Percentiles rank a stretch among this genome's conserved stretches.
phyloP scores from a whole-genome alignment of 2,888 invertebrate genomes.

The Anagyrus pseudococci region DNA sequence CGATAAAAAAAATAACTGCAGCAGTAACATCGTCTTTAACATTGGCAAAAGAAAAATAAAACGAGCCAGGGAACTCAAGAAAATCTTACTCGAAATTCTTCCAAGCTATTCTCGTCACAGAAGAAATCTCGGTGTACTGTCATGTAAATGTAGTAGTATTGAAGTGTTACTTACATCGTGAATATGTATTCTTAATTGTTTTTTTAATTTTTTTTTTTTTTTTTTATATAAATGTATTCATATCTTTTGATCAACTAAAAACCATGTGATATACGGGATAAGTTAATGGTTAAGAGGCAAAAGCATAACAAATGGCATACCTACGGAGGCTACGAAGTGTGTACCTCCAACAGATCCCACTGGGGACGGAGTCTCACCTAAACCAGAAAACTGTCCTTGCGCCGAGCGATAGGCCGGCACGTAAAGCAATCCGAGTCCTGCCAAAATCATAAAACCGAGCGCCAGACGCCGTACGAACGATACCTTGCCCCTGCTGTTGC shows the following conservation, averaged over 20 bases:
- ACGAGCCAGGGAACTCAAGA: too few relatives aligned
- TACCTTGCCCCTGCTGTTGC: conserved; percentile 48
- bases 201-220: too few relatives aligned
- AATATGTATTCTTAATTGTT: background rate
- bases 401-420: conserved; percentile 59
- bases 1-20: too few relatives aligned
- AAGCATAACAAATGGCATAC: conserved; percentile 49
- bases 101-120: too few relatives aligned
- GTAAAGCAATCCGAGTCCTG: conserved; percentile 55
- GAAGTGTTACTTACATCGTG: conserved; percentile 21
- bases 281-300: background rate
- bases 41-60: too few relatives aligned
- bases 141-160: conserved; percentile 8
- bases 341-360: conserved; percentile 50
- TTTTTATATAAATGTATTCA: too few relatives aligned
- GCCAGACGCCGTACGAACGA: conserved; percentile 55
- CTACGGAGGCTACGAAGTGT: conserved; percentile 53
- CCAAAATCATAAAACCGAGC: conserved; percentile 55
- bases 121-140: background rate
- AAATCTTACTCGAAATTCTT: too few relatives aligned
- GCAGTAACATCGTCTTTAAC: too few relatives aligned
- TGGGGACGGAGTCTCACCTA: conserved; percentile 58
- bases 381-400: conserved; percentile 55
- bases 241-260: background rate
- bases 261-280: conserved; percentile 5